A percentile compares a stretch with the other conserved stretches of the same genome.
These are phyloP conservation scores for Drosophila micromelanica DNA, from an alignment of 1,140 invertebrate genomes.

Conservation along the genomic window DNA sequence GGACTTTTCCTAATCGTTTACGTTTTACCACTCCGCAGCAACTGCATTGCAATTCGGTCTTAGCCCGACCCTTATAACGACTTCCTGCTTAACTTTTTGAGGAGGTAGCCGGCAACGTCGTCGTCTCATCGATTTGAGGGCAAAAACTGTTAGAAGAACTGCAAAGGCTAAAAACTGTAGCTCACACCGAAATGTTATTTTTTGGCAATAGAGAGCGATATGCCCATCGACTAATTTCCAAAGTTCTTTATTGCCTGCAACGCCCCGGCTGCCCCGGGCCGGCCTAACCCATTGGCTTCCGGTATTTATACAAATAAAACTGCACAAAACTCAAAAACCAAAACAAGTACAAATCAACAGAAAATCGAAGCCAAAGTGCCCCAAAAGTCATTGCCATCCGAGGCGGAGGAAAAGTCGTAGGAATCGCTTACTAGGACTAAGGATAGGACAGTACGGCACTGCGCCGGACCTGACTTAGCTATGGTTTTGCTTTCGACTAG, in stretches of 20 bases:
- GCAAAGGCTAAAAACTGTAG: conserved; percentile 35
- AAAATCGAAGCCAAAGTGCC: conserved; percentile 68
- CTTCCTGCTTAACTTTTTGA: conserved; percentile 74
- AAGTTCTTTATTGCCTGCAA: conserved; percentile 83
- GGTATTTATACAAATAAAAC: conserved; percentile 84
- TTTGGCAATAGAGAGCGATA: conserved; percentile 20
- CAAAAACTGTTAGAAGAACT: conserved; percentile 57
- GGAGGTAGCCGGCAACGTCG: conserved; percentile 10
- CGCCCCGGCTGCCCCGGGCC: conserved; percentile 44
- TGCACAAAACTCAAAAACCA: conserved; percentile 62
- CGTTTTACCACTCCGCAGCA: conserved; percentile 11
- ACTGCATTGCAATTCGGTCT: conserved; percentile 36
- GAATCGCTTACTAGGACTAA: conserved; percentile 34
- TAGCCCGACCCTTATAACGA: conserved; percentile 62
- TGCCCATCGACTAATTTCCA: conserved; percentile 76
- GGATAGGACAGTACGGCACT: conserved; percentile 21
- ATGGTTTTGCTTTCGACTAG: background rate
- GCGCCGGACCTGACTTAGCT: conserved; percentile 30
- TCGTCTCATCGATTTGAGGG: conserved; percentile 61
- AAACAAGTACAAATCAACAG: conserved; percentile 76
- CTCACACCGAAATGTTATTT: conserved; percentile 16
- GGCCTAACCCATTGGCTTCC: conserved; percentile 61
- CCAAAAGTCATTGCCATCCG: conserved; percentile 68
- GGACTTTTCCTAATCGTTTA: conserved; percentile 20
- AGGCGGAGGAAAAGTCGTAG: conserved; percentile 31